These are phyloP conservation scores for Dendronephthya gigantea DNA, from an alignment of 64 coral and sea anemone species.

Conservation along the genomic window DNA sequence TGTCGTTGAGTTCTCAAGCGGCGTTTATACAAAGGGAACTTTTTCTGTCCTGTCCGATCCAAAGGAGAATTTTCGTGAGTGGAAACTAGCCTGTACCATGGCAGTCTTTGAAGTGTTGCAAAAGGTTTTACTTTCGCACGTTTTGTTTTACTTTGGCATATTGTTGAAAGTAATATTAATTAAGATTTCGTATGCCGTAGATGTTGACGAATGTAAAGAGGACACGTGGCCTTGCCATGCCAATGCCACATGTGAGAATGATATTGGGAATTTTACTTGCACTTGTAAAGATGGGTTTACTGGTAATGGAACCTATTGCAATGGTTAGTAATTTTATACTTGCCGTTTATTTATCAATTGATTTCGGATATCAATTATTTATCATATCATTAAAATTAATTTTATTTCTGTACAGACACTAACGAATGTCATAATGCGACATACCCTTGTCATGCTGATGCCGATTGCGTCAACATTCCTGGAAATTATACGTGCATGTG, in stretches of 20 bases:
- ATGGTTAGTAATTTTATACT: not conserved
- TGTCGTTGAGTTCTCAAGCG: too few species aligned
- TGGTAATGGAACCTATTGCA: not conserved
- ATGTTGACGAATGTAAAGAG: not conserved
- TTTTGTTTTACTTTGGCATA: too few species aligned
- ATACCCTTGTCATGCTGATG: not conserved
- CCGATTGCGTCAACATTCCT: not conserved
- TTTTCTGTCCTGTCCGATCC: too few species aligned
- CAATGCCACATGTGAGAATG: not conserved
- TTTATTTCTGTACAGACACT: not conserved
- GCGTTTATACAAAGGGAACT: too few species aligned
- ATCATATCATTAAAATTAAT: too few species aligned
- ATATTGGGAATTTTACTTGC: not conserved
- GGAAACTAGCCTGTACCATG: too few species aligned
- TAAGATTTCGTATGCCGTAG: not conserved
- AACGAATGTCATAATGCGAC: not conserved
- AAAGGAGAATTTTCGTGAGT: too few species aligned
- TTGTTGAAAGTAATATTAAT: too few species aligned
- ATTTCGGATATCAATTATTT: too few species aligned
- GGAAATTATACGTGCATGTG: not conserved
- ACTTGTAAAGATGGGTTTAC: not conserved
- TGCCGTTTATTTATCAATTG: too few species aligned
- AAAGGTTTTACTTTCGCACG: too few species aligned
- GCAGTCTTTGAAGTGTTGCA: too few species aligned
- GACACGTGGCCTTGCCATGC: not conserved